Evolutionary conservation across 2,888 invertebrate genomes (phyloP).

Genomic region (Rapana venosa): DNA sequence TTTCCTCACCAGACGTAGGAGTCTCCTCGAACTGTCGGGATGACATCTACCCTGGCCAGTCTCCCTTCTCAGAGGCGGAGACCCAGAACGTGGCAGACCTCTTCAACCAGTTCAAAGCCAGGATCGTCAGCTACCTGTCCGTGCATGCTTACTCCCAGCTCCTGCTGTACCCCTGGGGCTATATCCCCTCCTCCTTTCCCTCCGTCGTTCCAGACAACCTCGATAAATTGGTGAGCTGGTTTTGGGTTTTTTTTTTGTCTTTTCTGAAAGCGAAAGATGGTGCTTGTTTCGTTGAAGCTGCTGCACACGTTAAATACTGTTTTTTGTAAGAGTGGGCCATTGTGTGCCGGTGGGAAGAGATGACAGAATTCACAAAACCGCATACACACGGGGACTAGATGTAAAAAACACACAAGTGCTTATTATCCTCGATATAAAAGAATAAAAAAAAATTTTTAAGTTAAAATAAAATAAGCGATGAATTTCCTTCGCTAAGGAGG

Average conservation of each 20-base stretch:
- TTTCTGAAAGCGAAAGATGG: too few relatives aligned
- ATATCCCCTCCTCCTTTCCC: constrained; percentile 35
- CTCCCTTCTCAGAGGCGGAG: constrained; percentile 18
- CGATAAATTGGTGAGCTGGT: constrained; percentile 49
- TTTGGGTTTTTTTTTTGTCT: background rate
- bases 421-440: too few relatives aligned
- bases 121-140: constrained; percentile 44
- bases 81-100: background rate
- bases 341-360: too few relatives aligned
- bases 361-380: too few relatives aligned
- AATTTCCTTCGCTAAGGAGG: too few relatives aligned
- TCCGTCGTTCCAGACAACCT: constrained; percentile 51
- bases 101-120: background rate
- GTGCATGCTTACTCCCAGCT: constrained; percentile 58
- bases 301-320: too few relatives aligned
- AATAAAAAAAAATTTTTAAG: too few relatives aligned
- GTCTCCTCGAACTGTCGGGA: background rate
- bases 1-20: background rate
- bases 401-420: too few relatives aligned
- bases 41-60: constrained; percentile 6
- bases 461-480: too few relatives aligned
- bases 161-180: constrained; percentile 57
- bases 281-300: too few relatives aligned
- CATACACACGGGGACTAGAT: too few relatives aligned
- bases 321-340: too few relatives aligned